Base-by-base conservation (phyloP, 2,888 invertebrate genomes). In the Polydesmus complanatus region DNA sequence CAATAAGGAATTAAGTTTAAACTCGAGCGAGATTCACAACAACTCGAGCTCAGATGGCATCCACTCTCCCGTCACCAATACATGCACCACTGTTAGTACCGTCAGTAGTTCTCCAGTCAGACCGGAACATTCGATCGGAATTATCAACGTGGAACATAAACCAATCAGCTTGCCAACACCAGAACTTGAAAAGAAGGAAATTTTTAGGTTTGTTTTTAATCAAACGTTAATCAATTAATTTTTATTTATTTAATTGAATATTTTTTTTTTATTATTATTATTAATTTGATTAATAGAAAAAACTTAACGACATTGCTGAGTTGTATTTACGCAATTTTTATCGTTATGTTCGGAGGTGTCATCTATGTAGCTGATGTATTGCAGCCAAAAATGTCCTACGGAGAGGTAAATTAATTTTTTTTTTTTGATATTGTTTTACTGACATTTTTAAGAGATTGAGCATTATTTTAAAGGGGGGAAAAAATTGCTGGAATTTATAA, bases 311-410 rank as follows among this genome's bases (percentile, higher is more conserved):
- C 79, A 56, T 79, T 82, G 58, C 71, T 81, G 66, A 84, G 85
- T 70, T 79, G 81, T 63, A 80, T 83, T 68, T 86, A 86, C 68
- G 83, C 83, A 51, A 78, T 85, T 64, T 77, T 84, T 66, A 71
- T 85, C 63, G 78, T 85, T 2, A 82, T 84, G 25, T 71, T 84
- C 26, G 85, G 85, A 27, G 66, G 81, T 5, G 80, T 85, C 2
- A 75, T 85, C 37, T 83, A 83, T 67, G 70, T 83, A 27, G 78
- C 79, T 55, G 83, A 84, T 68, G 74, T 81, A 54, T 75, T 83
- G 60, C 60, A 62, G 48, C 62, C 64, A 14, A 61, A 64, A 11
- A 62, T 60, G 50, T 22, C 62, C 2, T 70, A 80, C 62, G 77
- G 81, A 48, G 78, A 80, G 76, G 83, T 83, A 75, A 77, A 69